Base-by-base conservation (phyloP, 1,140 invertebrate species). In the Nephotettix cincticeps region DNA sequence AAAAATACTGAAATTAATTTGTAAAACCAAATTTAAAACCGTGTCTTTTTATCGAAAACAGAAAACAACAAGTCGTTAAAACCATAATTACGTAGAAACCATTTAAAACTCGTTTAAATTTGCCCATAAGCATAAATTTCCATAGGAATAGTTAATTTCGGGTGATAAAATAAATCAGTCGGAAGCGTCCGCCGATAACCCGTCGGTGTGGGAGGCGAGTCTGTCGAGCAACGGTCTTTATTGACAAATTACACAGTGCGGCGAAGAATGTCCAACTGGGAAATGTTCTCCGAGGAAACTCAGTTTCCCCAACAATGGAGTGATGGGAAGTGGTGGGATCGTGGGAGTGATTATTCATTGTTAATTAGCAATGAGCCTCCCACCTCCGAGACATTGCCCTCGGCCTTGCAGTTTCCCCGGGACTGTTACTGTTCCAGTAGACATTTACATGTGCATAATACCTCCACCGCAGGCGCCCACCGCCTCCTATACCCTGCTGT, bases 341-440 rank as follows among this genome's bases (percentile, higher is more conserved):
- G 47, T 51, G 47, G 47, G 47, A 51, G 47, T 51, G 47, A 51
- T 51, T 51, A 51, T 51, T 51, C 47, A 51, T 51, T 51, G 47
- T 51, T 51, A 51, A 51, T 51, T 51, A 51, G 47, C 19, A 51
- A 51, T n/a, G 14, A 21, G 14, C 47, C 3, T 21, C 47, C 21
- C 47, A 17, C 47, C 21, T 2, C 47, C 6, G 14, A 17, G 4
- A 17, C 6, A 17, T 3, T 17, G 3, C 3, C 6, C 47, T n/a
- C 4, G 14, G 47, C 14, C 47, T 51, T 51, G 21, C 47, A 51
- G 47, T 51, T 51, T 51, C 47, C 3, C 47, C 19, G 47, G 14
- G 14, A n/a, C 14, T 51, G 14, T 51, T 21, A 21, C n/a, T 11
- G 47, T 21, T 21, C 6, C 47, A 11, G 47, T 4, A 21, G 14